phyloP scores from a whole-genome alignment of 2,113 vertebrate species.

The Melanerpes formicivorus region DNA sequence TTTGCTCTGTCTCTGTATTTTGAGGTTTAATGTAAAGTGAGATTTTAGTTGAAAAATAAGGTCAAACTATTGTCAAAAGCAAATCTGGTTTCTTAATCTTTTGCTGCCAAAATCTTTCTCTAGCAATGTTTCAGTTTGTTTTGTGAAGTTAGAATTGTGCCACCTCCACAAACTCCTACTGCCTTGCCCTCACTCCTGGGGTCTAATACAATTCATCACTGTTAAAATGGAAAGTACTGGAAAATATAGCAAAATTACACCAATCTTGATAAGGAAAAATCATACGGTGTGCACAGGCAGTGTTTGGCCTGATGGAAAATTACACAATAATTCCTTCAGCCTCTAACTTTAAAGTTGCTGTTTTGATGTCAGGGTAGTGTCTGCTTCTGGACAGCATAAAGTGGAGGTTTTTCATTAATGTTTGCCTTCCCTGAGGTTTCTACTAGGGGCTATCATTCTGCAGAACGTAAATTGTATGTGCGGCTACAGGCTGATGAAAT shows the following conservation, averaged over 20 bases:
- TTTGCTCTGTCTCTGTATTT: not conserved
- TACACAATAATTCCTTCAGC: not conserved
- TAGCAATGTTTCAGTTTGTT: not conserved
- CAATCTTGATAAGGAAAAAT: not conserved
- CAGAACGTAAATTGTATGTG: not conserved
- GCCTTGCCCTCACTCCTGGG: not conserved
- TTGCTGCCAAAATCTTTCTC: not conserved
- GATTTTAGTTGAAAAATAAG: not conserved
- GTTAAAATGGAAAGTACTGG: not conserved
- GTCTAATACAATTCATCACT: not conserved
- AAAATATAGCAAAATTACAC: not conserved
- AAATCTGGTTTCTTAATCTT: constrained; percentile 1
- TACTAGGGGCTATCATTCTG: not conserved
- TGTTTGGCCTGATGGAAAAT: constrained; percentile 1
- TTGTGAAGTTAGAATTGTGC: not conserved
- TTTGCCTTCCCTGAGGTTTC: not conserved
- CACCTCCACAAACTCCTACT: constrained; percentile 4
- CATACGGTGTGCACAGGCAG: not conserved
- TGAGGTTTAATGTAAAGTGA: not conserved
- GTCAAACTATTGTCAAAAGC: not conserved
- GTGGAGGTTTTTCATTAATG: not conserved
- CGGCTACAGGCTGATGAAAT: constrained; percentile 10
- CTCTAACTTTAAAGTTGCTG: not conserved
- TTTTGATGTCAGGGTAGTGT: not conserved
- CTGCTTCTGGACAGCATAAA: not conserved